Evolutionary conservation across 2,888 invertebrate genomes (phyloP), one percentile per base, ranked within the genome.

Genomic region (Proisotoma minuta): DNA sequence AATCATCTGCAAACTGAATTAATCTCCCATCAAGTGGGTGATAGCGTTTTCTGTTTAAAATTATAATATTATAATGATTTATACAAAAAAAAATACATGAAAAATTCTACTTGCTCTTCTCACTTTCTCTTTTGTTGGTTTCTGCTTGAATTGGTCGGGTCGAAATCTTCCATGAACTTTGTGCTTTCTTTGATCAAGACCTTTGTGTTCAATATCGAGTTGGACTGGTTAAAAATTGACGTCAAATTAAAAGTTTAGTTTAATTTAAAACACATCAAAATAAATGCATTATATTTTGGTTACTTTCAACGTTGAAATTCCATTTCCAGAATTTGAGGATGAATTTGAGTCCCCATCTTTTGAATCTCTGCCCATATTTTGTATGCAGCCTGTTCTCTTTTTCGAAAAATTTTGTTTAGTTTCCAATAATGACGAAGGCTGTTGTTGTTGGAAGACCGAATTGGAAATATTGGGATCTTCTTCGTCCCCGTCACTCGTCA

Each of bases 141-240:
- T 5, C 53, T 34, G 23, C 43, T 47, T n/a, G 62, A 62, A 26
- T 49, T 62, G n/a, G 18, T 28, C 1, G 65, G 63, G 39, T 69
- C 65, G 50, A 66, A 69, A 27, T 66, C 56, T 10, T 50, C 57
- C 66, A 66, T 66, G 26, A 69, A 66, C 51, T 66, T 64, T 64
- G 65, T 62, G 43, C 65, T 65, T 28, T 66, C 69, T 2, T 18
- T 27, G 28, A 53, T 43, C 24, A 54, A 8, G 3, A 22, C 23
- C 15, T 50, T 26, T 5, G 18, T 5, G 18, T 43, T 5, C 5
- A 43, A 43, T 12, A 43, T n/a, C n/a, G n/a, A n/a, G n/a, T n/a
- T n/a, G n/a, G n/a, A n/a, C n/a, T n/a, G n/a, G n/a, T n/a, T n/a
- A n/a, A n/a, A n/a, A n/a, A n/a, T n/a, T n/a, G n/a, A n/a, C n/a